phyloP scores from a whole-genome alignment of 2,797 vertebrate species.

The Taenioides sp. region DNA sequence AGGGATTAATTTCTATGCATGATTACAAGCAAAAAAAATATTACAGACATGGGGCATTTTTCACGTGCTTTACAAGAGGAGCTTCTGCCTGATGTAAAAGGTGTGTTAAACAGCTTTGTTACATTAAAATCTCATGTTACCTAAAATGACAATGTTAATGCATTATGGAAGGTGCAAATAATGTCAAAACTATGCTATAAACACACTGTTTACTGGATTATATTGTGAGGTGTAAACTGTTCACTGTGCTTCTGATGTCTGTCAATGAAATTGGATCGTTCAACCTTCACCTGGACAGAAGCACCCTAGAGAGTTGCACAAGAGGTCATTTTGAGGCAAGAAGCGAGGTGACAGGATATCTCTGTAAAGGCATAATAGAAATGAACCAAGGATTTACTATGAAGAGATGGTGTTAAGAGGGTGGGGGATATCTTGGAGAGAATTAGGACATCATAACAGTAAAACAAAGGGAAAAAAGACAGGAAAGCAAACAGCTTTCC shows the following conservation, averaged over 20 bases:
- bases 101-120: too few species aligned
- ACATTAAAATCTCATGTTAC: too few species aligned
- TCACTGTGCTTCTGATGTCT: neutral
- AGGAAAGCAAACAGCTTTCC: neutral
- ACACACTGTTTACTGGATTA: neutral
- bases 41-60: too few species aligned
- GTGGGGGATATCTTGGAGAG: neutral
- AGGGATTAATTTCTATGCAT: too few species aligned
- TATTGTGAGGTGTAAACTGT: neutral
- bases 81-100: too few species aligned
- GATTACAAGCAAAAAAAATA: too few species aligned
- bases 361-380: neutral
- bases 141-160: too few species aligned
- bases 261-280: neutral
- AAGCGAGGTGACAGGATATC: neutral
- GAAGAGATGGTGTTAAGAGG: neutral
- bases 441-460: neutral
- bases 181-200: too few species aligned
- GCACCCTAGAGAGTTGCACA: neutral
- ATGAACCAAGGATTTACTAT: neutral
- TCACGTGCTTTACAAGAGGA: too few species aligned
- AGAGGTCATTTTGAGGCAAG: neutral
- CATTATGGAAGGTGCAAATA: too few species aligned
- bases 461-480: neutral
- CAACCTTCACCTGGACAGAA: neutral